phyloP scores from a whole-genome alignment of 2,113 vertebrate species.

The Copsychus sechellarum region DNA sequence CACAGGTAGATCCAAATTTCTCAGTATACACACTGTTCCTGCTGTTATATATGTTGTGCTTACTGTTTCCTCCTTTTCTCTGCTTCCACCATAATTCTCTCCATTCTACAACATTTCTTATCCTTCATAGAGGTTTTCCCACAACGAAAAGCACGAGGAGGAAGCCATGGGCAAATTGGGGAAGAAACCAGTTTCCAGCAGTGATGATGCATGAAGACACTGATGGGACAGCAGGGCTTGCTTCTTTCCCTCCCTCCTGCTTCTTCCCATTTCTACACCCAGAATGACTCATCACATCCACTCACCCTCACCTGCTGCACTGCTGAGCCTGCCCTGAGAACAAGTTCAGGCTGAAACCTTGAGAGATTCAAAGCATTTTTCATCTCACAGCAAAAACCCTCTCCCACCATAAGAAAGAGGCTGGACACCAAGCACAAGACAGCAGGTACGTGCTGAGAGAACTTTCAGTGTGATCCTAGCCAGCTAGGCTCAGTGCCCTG shows the following conservation, averaged over 20 bases:
- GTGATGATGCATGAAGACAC: neutral
- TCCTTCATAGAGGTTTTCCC: neutral
- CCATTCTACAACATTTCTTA: neutral
- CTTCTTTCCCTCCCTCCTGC: accelerated
- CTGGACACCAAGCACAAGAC: neutral
- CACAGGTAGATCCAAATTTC: neutral
- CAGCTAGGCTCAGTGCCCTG: accelerated
- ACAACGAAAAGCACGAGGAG: neutral
- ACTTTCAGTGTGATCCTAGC: neutral
- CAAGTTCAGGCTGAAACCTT: neutral
- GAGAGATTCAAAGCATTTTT: neutral
- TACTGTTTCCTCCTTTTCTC: neutral
- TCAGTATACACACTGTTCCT: neutral
- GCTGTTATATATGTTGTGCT: neutral
- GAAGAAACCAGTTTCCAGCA: neutral
- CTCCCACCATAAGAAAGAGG: neutral
- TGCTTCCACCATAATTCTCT: neutral
- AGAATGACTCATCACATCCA: neutral
- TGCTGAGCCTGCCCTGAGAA: neutral
- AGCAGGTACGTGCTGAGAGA: neutral
- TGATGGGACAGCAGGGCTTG: neutral
- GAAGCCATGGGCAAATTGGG: neutral
- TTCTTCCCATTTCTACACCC: neutral
- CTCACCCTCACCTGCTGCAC: neutral
- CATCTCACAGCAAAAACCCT: neutral